These are phyloP conservation scores for Fregata magnificens DNA, from an alignment of 2,113 vertebrate species.

Conservation along the genomic window DNA sequence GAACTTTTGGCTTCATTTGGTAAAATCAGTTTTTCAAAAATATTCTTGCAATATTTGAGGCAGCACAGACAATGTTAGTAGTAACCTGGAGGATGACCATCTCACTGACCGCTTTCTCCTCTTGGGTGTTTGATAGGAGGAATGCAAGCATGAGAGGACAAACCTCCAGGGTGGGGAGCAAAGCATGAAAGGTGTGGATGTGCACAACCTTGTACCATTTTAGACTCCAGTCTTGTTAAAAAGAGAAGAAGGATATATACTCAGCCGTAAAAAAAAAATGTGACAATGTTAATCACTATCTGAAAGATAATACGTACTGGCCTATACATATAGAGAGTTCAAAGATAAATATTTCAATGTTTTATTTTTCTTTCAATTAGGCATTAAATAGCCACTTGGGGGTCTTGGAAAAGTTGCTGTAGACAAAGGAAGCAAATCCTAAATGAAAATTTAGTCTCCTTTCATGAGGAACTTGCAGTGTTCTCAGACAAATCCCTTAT, in stretches of 20 bases:
- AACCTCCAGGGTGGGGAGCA: not conserved
- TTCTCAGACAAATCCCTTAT: not conserved
- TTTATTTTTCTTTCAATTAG: not conserved
- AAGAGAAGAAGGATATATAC: not conserved
- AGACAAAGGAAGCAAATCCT: not conserved
- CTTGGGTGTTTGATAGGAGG: not conserved
- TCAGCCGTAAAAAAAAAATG: not conserved
- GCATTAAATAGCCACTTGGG: not conserved
- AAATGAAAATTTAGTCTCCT: not conserved
- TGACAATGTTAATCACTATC: not conserved
- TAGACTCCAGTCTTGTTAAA: not conserved
- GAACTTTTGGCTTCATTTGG: not conserved
- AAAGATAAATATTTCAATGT: not conserved
- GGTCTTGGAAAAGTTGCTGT: not conserved
- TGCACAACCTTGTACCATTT: not conserved
- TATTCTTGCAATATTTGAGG: not conserved
- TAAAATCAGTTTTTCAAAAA: not conserved
- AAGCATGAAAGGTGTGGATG: not conserved
- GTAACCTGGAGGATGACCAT: not conserved
- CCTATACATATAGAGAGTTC: not conserved
- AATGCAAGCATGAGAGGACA: not conserved
- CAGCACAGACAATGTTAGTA: not conserved
- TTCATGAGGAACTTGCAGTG: not conserved
- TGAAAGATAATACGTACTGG: not conserved
- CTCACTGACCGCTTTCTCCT: not conserved